Base-by-base conservation (phyloP, 2,888 invertebrate species). In the Ectemnius cavifrons region DNA sequence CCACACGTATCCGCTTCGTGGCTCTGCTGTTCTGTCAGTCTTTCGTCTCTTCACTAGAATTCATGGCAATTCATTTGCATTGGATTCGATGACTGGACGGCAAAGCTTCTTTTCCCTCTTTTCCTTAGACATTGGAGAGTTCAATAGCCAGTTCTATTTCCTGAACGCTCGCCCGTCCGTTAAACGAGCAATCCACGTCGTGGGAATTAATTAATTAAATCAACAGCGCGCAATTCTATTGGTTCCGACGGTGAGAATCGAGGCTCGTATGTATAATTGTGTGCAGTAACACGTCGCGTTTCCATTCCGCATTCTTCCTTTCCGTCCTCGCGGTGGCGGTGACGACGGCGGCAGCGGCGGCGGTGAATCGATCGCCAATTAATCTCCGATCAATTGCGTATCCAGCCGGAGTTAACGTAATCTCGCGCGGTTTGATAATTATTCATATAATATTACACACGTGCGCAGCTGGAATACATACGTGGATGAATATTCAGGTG, bases 121-220 rank as follows among this genome's bases (percentile, higher is more conserved):
- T 59, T 63, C 56, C 45, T 60, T 23, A 23, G 23, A 23, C 23
- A 3, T 23, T 3, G 3, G 3, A 23, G 65, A 57, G 56, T 27
- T 14, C 13, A 37, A 37, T 37, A 37, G 37, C 37, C 58, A 56
- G 27, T 63, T 78, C 58, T 60, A 72, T 80, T 80, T 80, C 73
- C 75, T 47, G 73, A 66, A 28, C 69, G 71, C 75, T 81, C 71
- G 73, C 13, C 75, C 75, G 63, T 67, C 69, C 69, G 61, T 75
- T 71, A 46, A 47, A 67, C 78, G 63, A 67, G 73, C 75, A 74
- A 77, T 75, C 77, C 72, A 67, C 65, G 71, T 81, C 74, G 61
- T 64, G 66, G 58, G 69, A 79, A 75, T 81, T 81, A 81, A 81
- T 81, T 81, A 79, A 81, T 81, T 81, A 79, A 68, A 81, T 79